Base-by-base conservation (phyloP, 2,113 vertebrate species). In the Phasianus colchicus region DNA sequence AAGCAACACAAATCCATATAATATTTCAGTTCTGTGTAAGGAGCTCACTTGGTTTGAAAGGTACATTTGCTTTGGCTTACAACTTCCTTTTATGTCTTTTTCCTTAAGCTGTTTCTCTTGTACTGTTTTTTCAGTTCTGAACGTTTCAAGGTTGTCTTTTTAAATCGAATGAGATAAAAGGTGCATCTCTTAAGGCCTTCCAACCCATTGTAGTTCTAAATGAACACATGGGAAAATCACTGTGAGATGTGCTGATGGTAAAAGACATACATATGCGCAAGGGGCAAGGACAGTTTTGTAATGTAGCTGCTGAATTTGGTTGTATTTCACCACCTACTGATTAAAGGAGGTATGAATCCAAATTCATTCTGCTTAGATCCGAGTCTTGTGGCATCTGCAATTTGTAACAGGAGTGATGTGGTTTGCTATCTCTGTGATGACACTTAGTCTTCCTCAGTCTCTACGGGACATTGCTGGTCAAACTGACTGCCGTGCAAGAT, bases 31-130 rank as follows among this genome's bases (percentile, higher is more conserved):
- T 92, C 63, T 63, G 65, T 79, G 34, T 79, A 84, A 86, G n/a
- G 89, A 82, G 34, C 70, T 93, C 22, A 60, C 71, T 93, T 96
- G 76, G 11, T 61, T 89, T 92, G 72, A 64, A 77, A 93, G 67
- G 48, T 75, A 36, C 1, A 2, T 93, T 89, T 88, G 17, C 38
- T 89, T 86, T 93, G 52, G 78, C 42, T 89, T 90, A 77, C 57
- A 82, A 72, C 24, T 86, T 79, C 4, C 7, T 69, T 1, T 43
- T 17, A 54, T 52, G 52, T 80, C 80, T 66, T 83, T 70, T 36
- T 6, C 4, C 18, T 36, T 74, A 29, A 80, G 29, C 61, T n/a
- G 11, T 72, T 88, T 75, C 34, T 83, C 29, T 43, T 73, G 34
- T 60, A 13, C 32, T 61, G 8, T 25, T 74, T 27, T 69, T 63